These are phyloP conservation scores for Priocnemis perturbator DNA, from an alignment of 2,888 invertebrate species.

Conservation along the genomic window DNA sequence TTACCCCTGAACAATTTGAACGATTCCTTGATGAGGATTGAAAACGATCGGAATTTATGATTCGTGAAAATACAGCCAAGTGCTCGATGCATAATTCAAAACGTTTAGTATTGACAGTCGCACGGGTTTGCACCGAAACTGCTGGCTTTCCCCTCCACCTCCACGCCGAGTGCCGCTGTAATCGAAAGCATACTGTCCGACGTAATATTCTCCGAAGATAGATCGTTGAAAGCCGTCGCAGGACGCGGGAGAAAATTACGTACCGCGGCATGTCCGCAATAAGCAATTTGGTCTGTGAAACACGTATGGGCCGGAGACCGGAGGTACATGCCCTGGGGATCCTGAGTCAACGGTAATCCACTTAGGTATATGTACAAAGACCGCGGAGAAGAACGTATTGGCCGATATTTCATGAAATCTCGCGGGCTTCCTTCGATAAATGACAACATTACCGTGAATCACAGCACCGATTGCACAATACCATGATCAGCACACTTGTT, in stretches of 20 bases:
- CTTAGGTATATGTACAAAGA: slow-evolving; percentile 11
- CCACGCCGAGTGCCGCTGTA: slow-evolving; percentile 13
- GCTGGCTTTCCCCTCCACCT: background rate
- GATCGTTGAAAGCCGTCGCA: slow-evolving; percentile 33
- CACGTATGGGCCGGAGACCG: slow-evolving; percentile 34
- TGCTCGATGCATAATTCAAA: too few species aligned
- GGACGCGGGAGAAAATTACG: slow-evolving; percentile 39
- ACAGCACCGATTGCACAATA: too few species aligned
- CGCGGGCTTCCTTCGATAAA: slow-evolving; percentile 1
- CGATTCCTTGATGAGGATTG: too few species aligned
- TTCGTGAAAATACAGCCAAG: too few species aligned
- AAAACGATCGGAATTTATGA: too few species aligned
- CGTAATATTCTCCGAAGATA: slow-evolving; percentile 31
- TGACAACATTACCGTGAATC: too few species aligned
- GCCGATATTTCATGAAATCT: background rate
- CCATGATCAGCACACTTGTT: too few species aligned
- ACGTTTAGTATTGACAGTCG: background rate
- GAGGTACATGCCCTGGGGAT: slow-evolving; percentile 31
- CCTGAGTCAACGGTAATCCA: slow-evolving; percentile 31
- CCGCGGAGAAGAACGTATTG: background rate
- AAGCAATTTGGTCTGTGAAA: slow-evolving; percentile 40
- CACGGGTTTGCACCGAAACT: background rate
- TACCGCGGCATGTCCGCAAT: slow-evolving; percentile 39
- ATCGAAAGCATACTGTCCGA: slow-evolving; percentile 20
- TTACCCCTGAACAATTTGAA: too few species aligned